phyloP scores from a whole-genome alignment of 2,797 vertebrate species.

The Lepidocolaptes lacrymiger region DNA sequence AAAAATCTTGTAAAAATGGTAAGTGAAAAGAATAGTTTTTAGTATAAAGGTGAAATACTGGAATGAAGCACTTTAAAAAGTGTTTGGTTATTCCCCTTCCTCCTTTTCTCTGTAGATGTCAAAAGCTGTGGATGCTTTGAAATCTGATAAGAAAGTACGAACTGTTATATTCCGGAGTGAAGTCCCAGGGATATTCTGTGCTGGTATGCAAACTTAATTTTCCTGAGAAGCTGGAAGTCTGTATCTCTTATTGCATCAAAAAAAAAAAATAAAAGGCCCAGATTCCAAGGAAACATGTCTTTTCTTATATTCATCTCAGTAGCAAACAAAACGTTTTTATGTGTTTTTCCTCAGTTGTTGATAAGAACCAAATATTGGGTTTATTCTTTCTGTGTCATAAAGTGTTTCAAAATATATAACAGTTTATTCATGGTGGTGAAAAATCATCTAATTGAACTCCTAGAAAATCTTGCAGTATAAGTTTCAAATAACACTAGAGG shows the following conservation, averaged over 20 bases:
- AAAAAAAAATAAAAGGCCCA: not conserved
- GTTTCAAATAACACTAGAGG: not conserved
- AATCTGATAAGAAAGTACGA: slow-evolving; percentile 92
- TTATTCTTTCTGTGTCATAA: slow-evolving; percentile 50
- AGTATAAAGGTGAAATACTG: slow-evolving; percentile 4
- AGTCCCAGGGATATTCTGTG: slow-evolving; percentile 96
- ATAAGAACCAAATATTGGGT: not conserved
- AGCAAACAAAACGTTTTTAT: slow-evolving; percentile 1
- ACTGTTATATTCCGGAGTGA: slow-evolving; percentile 92
- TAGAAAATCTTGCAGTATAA: not conserved
- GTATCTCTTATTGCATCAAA: not conserved
- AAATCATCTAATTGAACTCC: not conserved
- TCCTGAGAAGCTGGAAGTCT: slow-evolving; percentile 47
- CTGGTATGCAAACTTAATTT: slow-evolving; percentile 84
- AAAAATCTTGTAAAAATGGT: slow-evolving; percentile 93
- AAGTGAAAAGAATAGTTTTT: slow-evolving; percentile 71
- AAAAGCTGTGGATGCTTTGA: slow-evolving; percentile 90
- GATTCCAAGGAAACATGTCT: slow-evolving; percentile 42
- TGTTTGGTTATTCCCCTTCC: slow-evolving; percentile 26
- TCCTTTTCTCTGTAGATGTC: slow-evolving; percentile 82
- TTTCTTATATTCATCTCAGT: not conserved
- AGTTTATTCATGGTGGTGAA: not conserved
- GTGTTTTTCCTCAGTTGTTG: not conserved
- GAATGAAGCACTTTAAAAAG: slow-evolving; percentile 33
- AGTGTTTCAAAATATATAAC: not conserved